Evolutionary conservation across 1,140 invertebrate genomes (phyloP).

Genomic region (Drosophila ambigua): DNA sequence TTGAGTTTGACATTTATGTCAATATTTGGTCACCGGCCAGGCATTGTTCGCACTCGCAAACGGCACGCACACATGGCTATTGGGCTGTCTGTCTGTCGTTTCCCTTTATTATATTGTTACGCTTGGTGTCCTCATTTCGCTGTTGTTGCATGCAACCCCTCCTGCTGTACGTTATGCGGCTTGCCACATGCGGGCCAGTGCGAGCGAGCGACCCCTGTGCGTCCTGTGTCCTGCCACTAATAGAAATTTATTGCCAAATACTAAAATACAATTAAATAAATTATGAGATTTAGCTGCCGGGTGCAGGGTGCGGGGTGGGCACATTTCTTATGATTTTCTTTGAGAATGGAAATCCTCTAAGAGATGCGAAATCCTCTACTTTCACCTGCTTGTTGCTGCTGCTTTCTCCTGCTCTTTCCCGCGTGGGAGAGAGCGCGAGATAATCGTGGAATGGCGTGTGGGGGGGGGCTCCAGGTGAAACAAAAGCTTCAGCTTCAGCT

Average conservation of each 20-base stretch:
- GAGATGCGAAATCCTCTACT: constrained; percentile 15
- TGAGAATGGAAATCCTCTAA: constrained; percentile 9
- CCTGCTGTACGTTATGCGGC: constrained; percentile 10
- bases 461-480: constrained; percentile 56
- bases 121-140: constrained; percentile 67
- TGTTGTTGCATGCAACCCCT: constrained; percentile 15
- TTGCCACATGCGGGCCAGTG: constrained; percentile 62
- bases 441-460: constrained; percentile 58
- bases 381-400: too few species aligned
- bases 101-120: constrained; percentile 77
- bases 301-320: neutral
- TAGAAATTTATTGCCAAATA: constrained; percentile 80
- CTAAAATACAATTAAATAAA: constrained; percentile 83
- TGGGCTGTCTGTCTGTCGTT: neutral
- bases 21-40: constrained; percentile 72
- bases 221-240: constrained; percentile 46
- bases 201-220: constrained; percentile 5
- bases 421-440: constrained; percentile 20
- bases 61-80: neutral
- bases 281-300: constrained; percentile 71
- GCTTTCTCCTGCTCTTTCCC: constrained; percentile 6
- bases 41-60: constrained; percentile 74
- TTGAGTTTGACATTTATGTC: constrained; percentile 83
- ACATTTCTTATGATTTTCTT: constrained; percentile 42
- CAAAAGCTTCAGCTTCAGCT: constrained; percentile 2